These are phyloP conservation scores for Leptopterna dolabrata DNA, from an alignment of 2,888 invertebrate species.

Conservation along the genomic window DNA sequence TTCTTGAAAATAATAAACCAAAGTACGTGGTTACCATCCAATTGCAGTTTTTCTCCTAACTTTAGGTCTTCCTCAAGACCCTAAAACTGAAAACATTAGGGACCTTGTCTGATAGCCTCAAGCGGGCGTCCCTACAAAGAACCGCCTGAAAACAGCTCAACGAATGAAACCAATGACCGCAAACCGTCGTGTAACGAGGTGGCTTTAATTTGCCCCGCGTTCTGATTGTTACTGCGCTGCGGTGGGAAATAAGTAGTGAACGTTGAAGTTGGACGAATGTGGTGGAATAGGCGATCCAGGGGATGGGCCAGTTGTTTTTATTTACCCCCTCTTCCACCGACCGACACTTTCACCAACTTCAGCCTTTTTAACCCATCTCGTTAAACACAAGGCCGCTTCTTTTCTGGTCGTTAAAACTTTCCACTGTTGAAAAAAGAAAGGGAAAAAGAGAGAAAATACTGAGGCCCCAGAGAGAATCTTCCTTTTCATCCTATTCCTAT, in stretches of 20 bases:
- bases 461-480: constrained; percentile 23
- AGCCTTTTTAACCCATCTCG: constrained; percentile 29
- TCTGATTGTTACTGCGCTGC: background rate
- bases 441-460: too few relatives aligned
- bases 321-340: constrained; percentile 10
- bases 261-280: background rate
- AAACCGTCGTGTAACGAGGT: background rate
- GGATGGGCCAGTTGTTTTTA: constrained; percentile 34
- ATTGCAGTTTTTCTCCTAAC: too few relatives aligned
- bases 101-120: too few relatives aligned
- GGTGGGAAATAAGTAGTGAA: background rate
- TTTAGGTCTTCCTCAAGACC: too few relatives aligned
- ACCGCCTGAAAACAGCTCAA: too few relatives aligned
- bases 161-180: constrained; percentile 14
- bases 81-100: too few relatives aligned
- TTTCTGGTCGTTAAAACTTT: constrained; percentile 40
- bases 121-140: too few relatives aligned
- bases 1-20: too few relatives aligned
- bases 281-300: background rate
- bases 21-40: too few relatives aligned
- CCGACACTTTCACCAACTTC: too few relatives aligned
- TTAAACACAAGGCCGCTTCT: constrained; percentile 26
- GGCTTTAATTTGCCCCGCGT: constrained; percentile 14
- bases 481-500: too few relatives aligned
- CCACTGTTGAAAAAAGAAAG: constrained; percentile 23